These are phyloP conservation scores for Microplitis deprimator DNA, from an alignment of 2,888 invertebrate species.

Conservation along the genomic window DNA sequence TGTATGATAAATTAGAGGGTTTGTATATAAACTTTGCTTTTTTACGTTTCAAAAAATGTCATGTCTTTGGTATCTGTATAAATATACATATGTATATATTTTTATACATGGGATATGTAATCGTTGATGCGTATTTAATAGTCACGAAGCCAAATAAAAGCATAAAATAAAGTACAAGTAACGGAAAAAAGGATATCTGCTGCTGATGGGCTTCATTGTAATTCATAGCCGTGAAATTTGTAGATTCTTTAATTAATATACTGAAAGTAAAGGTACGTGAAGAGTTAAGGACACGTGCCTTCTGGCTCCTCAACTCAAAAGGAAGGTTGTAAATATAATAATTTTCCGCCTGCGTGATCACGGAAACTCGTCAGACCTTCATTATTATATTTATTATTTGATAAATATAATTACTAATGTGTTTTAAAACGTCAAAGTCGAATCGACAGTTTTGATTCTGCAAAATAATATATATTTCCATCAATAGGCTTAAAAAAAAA, in stretches of 20 bases:
- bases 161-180: neutral
- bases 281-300: conserved; percentile 51
- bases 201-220: conserved; percentile 46
- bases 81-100: neutral
- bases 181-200: conserved; percentile 46
- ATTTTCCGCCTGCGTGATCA: conserved; percentile 52
- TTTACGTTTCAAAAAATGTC: no score
- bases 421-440: neutral
- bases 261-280: conserved; percentile 38
- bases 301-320: conserved; percentile 36
- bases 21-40: no score
- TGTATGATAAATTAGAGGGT: no score
- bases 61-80: no score
- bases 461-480: neutral
- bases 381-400: neutral
- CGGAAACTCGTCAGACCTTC: conserved; percentile 29
- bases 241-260: conserved; percentile 51
- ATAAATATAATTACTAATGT: neutral
- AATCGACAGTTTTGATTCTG: neutral
- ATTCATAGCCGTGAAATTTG: conserved; percentile 52
- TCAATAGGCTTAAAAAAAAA: neutral
- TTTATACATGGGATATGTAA: conserved; percentile 5
- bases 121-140: conserved; percentile 25
- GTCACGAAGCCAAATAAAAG: conserved; percentile 7
- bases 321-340: conserved; percentile 47